Percentiles rank a stretch among this genome's conserved stretches.
Conservation (phyloP, 53 echinoderm and acorn worm genomes). For the Arbacia lixula region DNA sequence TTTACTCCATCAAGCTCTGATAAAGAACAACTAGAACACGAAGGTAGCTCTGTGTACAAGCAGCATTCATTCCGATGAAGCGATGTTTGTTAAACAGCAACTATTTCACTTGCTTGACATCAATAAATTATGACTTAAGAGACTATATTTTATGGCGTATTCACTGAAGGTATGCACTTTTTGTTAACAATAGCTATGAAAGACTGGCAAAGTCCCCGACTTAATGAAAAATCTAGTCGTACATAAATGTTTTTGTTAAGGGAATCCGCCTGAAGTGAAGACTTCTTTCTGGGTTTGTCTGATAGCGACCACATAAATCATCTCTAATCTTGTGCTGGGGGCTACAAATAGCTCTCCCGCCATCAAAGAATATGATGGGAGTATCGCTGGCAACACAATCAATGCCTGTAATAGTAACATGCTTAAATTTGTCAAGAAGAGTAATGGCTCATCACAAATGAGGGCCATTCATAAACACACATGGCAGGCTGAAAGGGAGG, state of each 20-base stretch:
- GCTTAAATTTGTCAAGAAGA: conserved; percentile 46
- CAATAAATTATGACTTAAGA: too few species aligned
- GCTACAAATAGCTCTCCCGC: background rate
- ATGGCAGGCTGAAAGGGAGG: background rate
- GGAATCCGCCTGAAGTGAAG: background rate
- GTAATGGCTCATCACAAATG: conserved; percentile 28
- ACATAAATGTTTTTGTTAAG: conserved; percentile 43
- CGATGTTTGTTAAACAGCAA: too few species aligned
- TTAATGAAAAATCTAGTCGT: conserved; percentile 39
- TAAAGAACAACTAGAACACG: too few species aligned
- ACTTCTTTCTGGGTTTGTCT: background rate
- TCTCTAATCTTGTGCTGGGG: conserved; percentile 28
- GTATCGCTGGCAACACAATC: conserved; percentile 1
- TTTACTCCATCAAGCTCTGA: too few species aligned
- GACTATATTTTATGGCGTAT: too few species aligned
- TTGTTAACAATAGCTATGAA: too few species aligned
- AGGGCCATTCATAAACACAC: conserved; percentile 24
- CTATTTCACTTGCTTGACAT: too few species aligned
- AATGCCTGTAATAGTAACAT: conserved; percentile 34
- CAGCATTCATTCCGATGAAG: too few species aligned
- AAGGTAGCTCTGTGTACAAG: too few species aligned
- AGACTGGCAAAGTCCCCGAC: conserved; percentile 8
- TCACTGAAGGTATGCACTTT: too few species aligned
- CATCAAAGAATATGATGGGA: background rate
- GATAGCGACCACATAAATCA: conserved; percentile 38